These are phyloP conservation scores for Rhinogobio ventralis DNA, from an alignment of 2,797 vertebrate genomes.

Conservation along the genomic window DNA sequence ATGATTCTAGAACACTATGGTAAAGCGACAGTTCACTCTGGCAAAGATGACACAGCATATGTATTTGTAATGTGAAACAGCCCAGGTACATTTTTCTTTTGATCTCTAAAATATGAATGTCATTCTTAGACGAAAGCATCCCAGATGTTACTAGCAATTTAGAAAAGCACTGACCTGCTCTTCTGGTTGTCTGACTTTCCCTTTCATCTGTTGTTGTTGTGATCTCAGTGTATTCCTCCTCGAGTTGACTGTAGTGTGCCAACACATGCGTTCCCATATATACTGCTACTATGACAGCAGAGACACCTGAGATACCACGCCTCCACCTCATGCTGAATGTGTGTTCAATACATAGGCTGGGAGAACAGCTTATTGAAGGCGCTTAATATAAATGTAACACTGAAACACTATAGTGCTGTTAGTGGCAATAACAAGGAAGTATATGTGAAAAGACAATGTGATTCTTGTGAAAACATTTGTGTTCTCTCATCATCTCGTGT, in stretches of 20 bases:
- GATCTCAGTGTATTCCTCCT: not conserved
- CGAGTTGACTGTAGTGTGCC: not conserved
- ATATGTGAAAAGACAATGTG: not conserved
- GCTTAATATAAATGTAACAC: not conserved
- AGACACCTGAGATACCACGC: not conserved
- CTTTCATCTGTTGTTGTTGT: not conserved
- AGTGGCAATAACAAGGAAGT: not conserved
- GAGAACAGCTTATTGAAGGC: not conserved
- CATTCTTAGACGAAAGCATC: not conserved
- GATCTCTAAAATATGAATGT: not conserved
- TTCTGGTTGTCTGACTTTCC: not conserved
- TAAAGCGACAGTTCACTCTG: not conserved
- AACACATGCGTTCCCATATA: not conserved
- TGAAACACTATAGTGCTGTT: not conserved
- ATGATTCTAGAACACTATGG: not conserved
- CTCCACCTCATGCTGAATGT: not conserved
- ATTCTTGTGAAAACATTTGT: not conserved
- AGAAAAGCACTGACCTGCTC: not conserved
- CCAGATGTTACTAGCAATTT: not conserved
- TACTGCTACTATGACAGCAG: not conserved
- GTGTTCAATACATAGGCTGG: not conserved
- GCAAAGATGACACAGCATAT: not conserved
- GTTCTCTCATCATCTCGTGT: too few relatives aligned
- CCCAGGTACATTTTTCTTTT: not conserved
- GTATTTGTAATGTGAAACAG: too few relatives aligned